Evolutionary conservation across 1,140 invertebrate species (phyloP), one percentile per base, ranked within the genome.

Genomic region (Acromyrmex heyeri): DNA sequence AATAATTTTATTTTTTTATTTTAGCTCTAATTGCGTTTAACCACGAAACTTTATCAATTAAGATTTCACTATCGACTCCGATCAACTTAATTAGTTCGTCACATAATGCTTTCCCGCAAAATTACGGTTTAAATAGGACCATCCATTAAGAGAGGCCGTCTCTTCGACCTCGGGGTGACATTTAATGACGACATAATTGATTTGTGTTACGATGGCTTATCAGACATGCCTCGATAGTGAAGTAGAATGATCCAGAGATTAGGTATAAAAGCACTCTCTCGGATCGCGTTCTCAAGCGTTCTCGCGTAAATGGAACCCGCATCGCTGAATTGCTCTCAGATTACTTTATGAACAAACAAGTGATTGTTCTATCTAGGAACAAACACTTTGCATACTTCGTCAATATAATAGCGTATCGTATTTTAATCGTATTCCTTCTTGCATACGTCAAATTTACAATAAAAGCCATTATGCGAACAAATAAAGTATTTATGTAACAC

Each of bases 201-300:
- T 82, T 82, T 82, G 79, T 82, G 79, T 82, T 75, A 83, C 69
- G 38, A 61, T 75, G n/a, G 55, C 55, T 82, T 73, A 82, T 83
- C 79, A 73, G 67, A 61, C 53, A 18, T 82, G 79, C 67, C 38
- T 73, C 79, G 79, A 57, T 72, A 69, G 30, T 27, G 34, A 81
- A 48, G 16, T 70, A 59, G 65, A 82, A 73, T 34, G 53, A 82
- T 59, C 67, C 34, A 38, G n/a, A 82, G 79, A 82, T 82, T 72
- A 82, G 79, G 55, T 83, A 75, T 53, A 62, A 73, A 83, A 83
- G 69, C 79, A 75, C 79, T 83, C 34, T 73, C 65, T 57, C 38
- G 79, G 67, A 82, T 72, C 79, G 61, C 16, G 24, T 48, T 82
- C 57, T 82, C 79, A 12, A 61, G n/a, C 44, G 7, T 73, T 34